Percentiles rank a stretch among this genome's conserved stretches.
Evolutionary conservation across 2,113 vertebrate species (phyloP).

Genomic region (Chiloscyllium plagiosum): DNA sequence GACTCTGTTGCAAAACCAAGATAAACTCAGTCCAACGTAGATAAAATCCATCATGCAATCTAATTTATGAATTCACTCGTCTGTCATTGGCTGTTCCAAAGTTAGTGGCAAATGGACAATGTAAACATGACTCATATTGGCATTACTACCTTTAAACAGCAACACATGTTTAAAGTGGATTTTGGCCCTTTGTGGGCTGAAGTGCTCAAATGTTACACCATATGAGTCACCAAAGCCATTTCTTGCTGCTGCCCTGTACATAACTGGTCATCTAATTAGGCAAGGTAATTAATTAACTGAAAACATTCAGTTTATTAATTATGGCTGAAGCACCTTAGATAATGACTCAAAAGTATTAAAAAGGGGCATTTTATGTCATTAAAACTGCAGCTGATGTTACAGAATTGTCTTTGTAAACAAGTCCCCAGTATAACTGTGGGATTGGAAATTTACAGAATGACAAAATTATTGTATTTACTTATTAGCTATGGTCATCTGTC

Average conservation of each 20-base stretch:
- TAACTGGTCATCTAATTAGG: not conserved
- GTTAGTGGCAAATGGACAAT: not conserved
- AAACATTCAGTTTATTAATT: not conserved
- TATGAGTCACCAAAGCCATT: not conserved
- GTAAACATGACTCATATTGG: not conserved
- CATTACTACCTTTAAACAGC: not conserved
- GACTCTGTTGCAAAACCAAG: not conserved
- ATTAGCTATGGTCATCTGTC: not conserved
- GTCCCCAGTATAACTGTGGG: not conserved
- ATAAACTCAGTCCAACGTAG: not conserved
- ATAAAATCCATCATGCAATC: constrained; percentile 9
- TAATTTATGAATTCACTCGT: not conserved
- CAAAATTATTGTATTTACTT: not conserved
- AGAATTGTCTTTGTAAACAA: not conserved
- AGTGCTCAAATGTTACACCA: not conserved
- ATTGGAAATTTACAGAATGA: not conserved
- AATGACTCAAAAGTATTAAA: not conserved
- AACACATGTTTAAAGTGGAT: not conserved
- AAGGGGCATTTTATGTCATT: not conserved
- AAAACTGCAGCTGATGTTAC: not conserved
- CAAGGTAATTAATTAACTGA: not conserved
- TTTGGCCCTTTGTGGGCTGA: not conserved
- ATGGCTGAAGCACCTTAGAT: not conserved
- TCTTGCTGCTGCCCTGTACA: not conserved
- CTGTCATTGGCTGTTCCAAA: not conserved